Percentiles rank a stretch among this genome's conserved stretches.
Conservation (phyloP, 2,113 vertebrate species). For the Morone chrysops region DNA sequence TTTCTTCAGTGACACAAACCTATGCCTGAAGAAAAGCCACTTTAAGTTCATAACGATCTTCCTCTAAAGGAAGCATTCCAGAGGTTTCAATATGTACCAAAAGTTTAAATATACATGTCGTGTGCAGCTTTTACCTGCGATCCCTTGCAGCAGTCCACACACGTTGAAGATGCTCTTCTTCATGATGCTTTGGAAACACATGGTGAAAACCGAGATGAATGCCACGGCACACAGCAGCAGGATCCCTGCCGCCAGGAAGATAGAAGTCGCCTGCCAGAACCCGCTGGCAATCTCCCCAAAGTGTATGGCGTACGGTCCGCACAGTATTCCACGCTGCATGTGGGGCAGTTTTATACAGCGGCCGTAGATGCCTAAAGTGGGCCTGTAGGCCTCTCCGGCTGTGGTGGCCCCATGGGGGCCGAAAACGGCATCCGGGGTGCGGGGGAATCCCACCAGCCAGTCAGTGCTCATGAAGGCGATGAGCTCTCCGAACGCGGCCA, state of each 20-base stretch:
- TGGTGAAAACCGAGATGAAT: conserved; percentile 95
- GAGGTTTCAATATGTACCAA: too few relatives aligned
- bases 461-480: conserved; percentile 98
- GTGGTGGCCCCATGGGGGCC: conserved; percentile 71
- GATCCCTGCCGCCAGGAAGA: conserved; percentile 94
- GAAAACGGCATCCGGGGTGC: conserved; percentile 76
- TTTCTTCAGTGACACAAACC: conserved; percentile 1
- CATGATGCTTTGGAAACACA: conserved; percentile 98
- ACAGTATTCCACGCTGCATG: conserved; percentile 87
- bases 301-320: conserved; percentile 93
- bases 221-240: conserved; percentile 94
- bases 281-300: conserved; percentile 98
- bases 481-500: conserved; percentile 94
- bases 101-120: background rate
- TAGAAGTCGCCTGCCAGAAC: conserved; percentile 97
- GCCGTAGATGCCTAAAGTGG: conserved; percentile 93
- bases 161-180: conserved; percentile 99
- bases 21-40: background rate
- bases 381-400: conserved; percentile 84
- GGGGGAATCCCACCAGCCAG: conserved; percentile 92
- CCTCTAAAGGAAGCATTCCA: too few relatives aligned
- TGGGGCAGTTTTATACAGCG: conserved; percentile 91
- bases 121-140: conserved; percentile 90
- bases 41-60: too few relatives aligned
- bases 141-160: conserved; percentile 97